Conservation (phyloP, 2,797 vertebrate species). For the Anguilla megastoma region DNA sequence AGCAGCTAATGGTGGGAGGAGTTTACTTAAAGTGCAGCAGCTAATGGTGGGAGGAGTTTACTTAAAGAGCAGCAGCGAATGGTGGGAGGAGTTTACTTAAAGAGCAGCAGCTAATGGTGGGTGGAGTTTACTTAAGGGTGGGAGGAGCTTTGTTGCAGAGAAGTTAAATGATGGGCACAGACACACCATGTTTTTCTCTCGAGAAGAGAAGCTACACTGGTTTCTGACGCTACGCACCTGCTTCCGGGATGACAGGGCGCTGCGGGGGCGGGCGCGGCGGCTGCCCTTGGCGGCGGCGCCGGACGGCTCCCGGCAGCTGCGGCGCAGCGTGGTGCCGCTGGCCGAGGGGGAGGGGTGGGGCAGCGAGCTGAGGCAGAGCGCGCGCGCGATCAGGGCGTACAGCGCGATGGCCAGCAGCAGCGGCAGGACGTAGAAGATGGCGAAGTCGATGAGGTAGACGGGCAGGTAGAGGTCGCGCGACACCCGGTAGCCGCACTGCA, state of each 20-base stretch:
- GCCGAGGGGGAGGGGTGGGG: slow-evolving; percentile 59
- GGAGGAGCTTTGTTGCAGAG: neutral
- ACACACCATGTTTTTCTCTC: neutral
- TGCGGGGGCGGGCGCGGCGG: slow-evolving; percentile 60
- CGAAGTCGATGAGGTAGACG: slow-evolving; percentile 82
- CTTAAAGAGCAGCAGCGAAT: too few relatives aligned
- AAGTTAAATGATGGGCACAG: neutral
- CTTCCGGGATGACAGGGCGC: slow-evolving; percentile 74
- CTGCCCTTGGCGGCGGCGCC: slow-evolving; percentile 44
- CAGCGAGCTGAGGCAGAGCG: slow-evolving; percentile 73
- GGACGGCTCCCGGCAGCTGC: slow-evolving; percentile 59
- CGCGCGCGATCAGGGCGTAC: slow-evolving; percentile 74
- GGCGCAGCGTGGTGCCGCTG: slow-evolving; percentile 53
- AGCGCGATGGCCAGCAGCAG: slow-evolving; percentile 76
- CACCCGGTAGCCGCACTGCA: slow-evolving; percentile 79
- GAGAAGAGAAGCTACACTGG: neutral
- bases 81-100: too few relatives aligned
- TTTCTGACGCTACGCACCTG: slow-evolving; percentile 64
- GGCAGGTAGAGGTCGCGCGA: slow-evolving; percentile 82
- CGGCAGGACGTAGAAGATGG: slow-evolving; percentile 78
- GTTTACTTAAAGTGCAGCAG: too few relatives aligned
- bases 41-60: too few relatives aligned
- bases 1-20: too few relatives aligned
- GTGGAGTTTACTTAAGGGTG: neutral
- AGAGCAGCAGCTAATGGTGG: neutral